Percentiles rank a stretch among this genome's conserved stretches.
These are phyloP conservation scores for Crotalus horridus DNA, from an alignment of 2,113 vertebrate species.

Conservation along the genomic window DNA sequence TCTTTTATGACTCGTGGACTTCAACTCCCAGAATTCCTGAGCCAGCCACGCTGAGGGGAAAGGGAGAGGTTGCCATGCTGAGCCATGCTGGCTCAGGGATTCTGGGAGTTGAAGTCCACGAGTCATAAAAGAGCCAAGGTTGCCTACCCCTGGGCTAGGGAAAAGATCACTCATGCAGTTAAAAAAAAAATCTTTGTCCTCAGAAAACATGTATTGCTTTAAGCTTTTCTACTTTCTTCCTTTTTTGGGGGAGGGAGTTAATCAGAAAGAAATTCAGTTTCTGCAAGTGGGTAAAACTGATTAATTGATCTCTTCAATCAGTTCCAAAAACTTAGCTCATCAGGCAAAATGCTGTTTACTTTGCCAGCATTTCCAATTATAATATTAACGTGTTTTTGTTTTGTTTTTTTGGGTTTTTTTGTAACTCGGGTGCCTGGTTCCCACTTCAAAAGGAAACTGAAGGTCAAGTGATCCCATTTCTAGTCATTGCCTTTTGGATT, in stretches of 20 bases:
- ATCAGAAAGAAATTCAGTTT: neutral
- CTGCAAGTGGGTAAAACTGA: slow-evolving; percentile 7
- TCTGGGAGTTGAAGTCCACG: too few species aligned
- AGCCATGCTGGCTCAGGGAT: too few species aligned
- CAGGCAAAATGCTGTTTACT: neutral
- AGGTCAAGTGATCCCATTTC: neutral
- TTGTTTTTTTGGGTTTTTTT: too few species aligned
- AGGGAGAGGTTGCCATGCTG: too few species aligned
- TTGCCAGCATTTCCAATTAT: neutral
- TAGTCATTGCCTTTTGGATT: neutral
- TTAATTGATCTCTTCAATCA: slow-evolving; percentile 24
- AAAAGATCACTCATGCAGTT: neutral
- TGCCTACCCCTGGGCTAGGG: too few species aligned
- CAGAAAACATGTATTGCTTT: neutral
- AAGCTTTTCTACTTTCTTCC: neutral
- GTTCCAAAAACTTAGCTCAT: neutral
- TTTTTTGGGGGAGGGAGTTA: neutral
- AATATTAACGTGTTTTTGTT: neutral
- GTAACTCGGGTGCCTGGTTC: neutral
- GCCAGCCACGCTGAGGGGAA: too few species aligned
- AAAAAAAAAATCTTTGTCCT: neutral
- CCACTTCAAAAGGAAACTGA: neutral
- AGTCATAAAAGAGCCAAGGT: too few species aligned
- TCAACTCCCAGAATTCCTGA: too few species aligned
- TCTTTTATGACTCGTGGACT: too few species aligned